Evolutionary conservation across 2,888 invertebrate species (phyloP).

Genomic region (Osedax frankpressi): DNA sequence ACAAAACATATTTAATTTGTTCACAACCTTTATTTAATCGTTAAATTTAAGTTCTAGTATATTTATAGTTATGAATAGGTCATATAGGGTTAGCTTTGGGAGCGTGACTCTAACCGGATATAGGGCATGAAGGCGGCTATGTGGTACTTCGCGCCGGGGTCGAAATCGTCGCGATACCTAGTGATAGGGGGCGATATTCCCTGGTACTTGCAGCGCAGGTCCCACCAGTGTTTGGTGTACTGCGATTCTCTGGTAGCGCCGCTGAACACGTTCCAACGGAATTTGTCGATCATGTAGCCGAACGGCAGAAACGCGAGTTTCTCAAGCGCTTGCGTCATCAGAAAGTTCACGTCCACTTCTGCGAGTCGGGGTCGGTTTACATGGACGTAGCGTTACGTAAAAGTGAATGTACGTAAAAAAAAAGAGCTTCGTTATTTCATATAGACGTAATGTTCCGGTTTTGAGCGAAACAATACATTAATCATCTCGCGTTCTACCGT

Average conservation of each 20-base stretch:
- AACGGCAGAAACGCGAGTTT: constrained; percentile 49
- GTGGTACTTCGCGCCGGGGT: constrained; percentile 43
- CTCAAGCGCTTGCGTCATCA: constrained; percentile 47
- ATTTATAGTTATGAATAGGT: no score
- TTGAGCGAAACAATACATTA: no score
- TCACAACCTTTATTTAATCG: no score
- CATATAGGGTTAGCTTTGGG: no score
- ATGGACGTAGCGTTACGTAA: no score
- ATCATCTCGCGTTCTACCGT: no score
- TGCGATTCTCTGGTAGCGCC: constrained; percentile 33
- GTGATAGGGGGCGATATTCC: constrained; percentile 40
- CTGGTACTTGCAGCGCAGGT: constrained; percentile 40
- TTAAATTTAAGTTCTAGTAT: no score
- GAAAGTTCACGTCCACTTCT: constrained; percentile 45
- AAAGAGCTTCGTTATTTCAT: no score
- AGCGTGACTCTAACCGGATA: no score
- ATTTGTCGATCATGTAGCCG: constrained; percentile 47
- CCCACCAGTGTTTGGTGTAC: constrained; percentile 48
- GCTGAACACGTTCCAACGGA: constrained; percentile 46
- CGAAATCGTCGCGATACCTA: constrained; percentile 34
- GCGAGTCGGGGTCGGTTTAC: background rate
- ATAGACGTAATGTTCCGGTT: no score
- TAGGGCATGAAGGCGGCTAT: constrained; percentile 34
- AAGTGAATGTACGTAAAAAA: no score
- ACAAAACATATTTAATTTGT: no score